Conservation (phyloP, 2,113 vertebrate species). For the Neotoma lepida region DNA sequence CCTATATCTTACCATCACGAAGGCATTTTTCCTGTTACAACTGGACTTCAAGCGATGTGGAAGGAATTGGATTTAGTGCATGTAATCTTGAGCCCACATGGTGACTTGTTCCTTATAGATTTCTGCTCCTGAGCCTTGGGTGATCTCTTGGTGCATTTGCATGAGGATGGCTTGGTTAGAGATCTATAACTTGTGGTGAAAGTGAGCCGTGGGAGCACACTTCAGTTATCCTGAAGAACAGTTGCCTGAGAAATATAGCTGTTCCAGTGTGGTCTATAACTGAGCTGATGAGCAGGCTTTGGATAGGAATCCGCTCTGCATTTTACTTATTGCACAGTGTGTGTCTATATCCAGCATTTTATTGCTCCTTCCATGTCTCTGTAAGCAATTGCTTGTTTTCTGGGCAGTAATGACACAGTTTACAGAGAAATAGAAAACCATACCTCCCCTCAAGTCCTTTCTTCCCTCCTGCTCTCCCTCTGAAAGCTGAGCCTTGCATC, state of each 20-base stretch:
- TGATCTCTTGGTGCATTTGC: background rate
- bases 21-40: slow-evolving; percentile 27
- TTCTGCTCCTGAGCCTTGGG: background rate
- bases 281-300: slow-evolving; percentile 13
- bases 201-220: background rate
- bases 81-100: background rate
- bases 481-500: slow-evolving; percentile 20
- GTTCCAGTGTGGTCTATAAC: background rate
- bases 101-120: background rate
- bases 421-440: slow-evolving; percentile 49
- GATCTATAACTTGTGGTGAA: background rate
- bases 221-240: slow-evolving; percentile 23
- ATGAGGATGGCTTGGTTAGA: background rate
- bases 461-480: background rate
- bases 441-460: background rate
- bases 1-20: background rate
- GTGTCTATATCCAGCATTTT: slow-evolving; percentile 18
- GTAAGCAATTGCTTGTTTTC: slow-evolving; percentile 61
- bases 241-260: background rate
- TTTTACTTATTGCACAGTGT: slow-evolving; percentile 53
- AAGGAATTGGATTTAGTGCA: slow-evolving; percentile 27
- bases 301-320: slow-evolving; percentile 31
- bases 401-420: slow-evolving; percentile 54
- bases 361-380: slow-evolving; percentile 42
- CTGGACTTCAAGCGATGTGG: background rate